phyloP scores from a whole-genome alignment of 2,797 vertebrate species.

The Cyprinella venusta region DNA sequence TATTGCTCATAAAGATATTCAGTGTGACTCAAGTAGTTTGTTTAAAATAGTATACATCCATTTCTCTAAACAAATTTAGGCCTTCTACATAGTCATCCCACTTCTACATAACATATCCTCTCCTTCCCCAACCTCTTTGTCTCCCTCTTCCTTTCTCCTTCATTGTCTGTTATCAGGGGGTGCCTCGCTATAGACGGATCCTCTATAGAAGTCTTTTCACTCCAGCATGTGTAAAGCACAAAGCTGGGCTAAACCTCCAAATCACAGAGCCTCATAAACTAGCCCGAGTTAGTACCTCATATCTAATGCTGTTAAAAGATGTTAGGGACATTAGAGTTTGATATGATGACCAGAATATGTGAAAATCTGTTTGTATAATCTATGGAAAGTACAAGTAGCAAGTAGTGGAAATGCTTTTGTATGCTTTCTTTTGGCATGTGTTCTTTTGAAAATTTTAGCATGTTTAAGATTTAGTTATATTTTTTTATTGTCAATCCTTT shows the following conservation, averaged over 20 bases:
- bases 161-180: slow-evolving; percentile 75
- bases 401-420: not conserved
- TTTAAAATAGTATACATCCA: not conserved
- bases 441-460: slow-evolving; percentile 15
- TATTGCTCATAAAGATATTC: not conserved
- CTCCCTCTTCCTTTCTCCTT: not conserved
- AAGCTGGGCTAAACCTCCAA: slow-evolving; percentile 22
- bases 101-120: not conserved
- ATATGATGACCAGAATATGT: not conserved
- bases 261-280: slow-evolving; percentile 35
- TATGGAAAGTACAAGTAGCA: not conserved
- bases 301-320: slow-evolving; percentile 4
- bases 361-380: not conserved
- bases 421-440: slow-evolving; percentile 29
- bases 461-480: slow-evolving; percentile 1
- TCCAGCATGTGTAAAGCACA: slow-evolving; percentile 67
- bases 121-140: not conserved
- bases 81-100: not conserved
- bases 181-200: slow-evolving; percentile 80
- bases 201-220: slow-evolving; percentile 88
- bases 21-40: not conserved
- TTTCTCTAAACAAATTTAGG: not conserved
- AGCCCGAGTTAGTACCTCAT: not conserved
- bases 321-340: not conserved
- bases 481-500: not conserved